A percentile compares a stretch with the other conserved stretches of the same genome.
These are phyloP conservation scores for Calypte anna DNA, from an alignment of 2,113 vertebrate genomes.

Conservation along the genomic window DNA sequence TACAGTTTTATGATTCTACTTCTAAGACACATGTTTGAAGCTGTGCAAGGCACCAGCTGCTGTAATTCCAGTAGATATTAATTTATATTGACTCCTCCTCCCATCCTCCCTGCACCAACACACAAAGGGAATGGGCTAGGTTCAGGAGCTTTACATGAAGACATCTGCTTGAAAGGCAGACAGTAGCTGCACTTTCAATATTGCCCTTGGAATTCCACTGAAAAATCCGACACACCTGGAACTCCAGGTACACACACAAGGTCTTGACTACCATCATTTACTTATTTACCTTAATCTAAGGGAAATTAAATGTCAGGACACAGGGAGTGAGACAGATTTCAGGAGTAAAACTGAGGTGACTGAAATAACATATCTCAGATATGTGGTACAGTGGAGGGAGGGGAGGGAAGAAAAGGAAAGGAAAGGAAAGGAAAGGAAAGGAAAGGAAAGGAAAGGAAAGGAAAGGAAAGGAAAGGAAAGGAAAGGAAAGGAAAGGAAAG, in stretches of 20 bases:
- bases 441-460: too few species aligned
- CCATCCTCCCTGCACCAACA: slow-evolving; percentile 29
- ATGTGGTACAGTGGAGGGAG: background rate
- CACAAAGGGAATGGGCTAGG: slow-evolving; percentile 66
- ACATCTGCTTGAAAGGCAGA: slow-evolving; percentile 77
- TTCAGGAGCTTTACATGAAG: slow-evolving; percentile 57
- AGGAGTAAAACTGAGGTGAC: slow-evolving; percentile 14
- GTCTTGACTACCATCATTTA: slow-evolving; percentile 25
- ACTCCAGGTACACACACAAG: slow-evolving; percentile 8
- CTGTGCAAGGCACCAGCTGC: slow-evolving; percentile 79
- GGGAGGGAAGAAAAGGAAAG: too few species aligned
- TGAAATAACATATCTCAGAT: background rate
- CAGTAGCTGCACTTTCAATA: slow-evolving; percentile 44
- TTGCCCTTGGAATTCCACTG: slow-evolving; percentile 74
- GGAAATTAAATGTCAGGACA: slow-evolving; percentile 19
- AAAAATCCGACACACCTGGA: slow-evolving; percentile 53
- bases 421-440: too few species aligned
- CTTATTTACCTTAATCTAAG: slow-evolving; percentile 5
- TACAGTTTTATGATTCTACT: slow-evolving; percentile 59
- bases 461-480: too few species aligned
- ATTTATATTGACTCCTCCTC: slow-evolving; percentile 79
- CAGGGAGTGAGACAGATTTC: slow-evolving; percentile 34
- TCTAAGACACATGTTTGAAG: slow-evolving; percentile 73
- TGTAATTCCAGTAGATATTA: slow-evolving; percentile 84
- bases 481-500: too few species aligned